phyloP scores from a whole-genome alignment of 2,113 vertebrate genomes.

The Anser cygnoides region DNA sequence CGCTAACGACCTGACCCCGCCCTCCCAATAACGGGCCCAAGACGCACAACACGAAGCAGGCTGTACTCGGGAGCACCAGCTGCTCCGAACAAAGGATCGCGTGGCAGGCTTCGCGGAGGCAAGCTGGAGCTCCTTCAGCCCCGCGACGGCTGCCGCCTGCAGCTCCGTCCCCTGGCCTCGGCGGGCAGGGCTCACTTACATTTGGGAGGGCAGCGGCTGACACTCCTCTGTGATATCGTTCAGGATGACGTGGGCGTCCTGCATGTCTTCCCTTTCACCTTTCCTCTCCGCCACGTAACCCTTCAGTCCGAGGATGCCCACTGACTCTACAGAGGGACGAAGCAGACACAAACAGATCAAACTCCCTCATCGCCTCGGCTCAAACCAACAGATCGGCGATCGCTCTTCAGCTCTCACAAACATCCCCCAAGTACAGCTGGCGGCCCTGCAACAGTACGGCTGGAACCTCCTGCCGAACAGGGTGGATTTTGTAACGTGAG shows the following conservation, averaged over 20 bases:
- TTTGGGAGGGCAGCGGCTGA: conserved; percentile 74
- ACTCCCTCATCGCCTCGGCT: not conserved
- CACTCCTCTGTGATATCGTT: conserved; percentile 83
- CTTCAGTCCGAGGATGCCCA: conserved; percentile 80
- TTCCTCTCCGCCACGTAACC: conserved; percentile 90
- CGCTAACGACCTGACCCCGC: not conserved
- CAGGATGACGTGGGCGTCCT: conserved; percentile 92
- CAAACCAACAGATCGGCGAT: not conserved
- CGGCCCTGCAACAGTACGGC: accelerated
- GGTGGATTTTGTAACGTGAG: accelerated
- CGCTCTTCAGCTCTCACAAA: not conserved
- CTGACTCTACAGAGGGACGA: conserved; percentile 62
- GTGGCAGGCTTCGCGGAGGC: not conserved
- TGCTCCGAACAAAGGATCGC: not conserved
- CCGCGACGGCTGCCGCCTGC: not conserved
- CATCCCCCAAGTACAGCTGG: not conserved
- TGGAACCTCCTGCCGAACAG: not conserved
- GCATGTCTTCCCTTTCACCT: conserved; percentile 96
- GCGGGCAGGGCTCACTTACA: conserved; percentile 80
- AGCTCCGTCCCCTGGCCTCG: not conserved
- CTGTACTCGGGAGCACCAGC: not conserved
- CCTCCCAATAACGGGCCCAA: not conserved
- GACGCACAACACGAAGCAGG: accelerated
- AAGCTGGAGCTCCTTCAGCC: not conserved
- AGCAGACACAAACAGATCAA: conserved; percentile 53